These are phyloP conservation scores for Sebastes hubbsi DNA, from an alignment of 2,797 vertebrate genomes.

Conservation along the genomic window DNA sequence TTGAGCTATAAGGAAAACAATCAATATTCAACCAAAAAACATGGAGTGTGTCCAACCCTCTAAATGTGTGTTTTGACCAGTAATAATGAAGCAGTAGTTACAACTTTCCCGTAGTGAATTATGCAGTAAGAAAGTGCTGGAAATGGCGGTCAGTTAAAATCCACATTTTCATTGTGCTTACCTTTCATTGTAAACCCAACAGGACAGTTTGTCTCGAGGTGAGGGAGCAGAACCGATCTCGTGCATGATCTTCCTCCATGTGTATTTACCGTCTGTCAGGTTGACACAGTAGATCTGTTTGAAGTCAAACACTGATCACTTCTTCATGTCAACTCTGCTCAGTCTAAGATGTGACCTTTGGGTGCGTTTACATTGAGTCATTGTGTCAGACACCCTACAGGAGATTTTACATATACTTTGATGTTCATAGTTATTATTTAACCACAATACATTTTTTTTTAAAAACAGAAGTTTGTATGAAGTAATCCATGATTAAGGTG, in stretches of 20 bases:
- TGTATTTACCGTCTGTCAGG: conserved; percentile 86
- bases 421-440: not conserved
- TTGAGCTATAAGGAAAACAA: not conserved
- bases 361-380: not conserved
- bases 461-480: not conserved
- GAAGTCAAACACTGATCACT: conserved; percentile 59
- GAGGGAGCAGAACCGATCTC: conserved; percentile 87
- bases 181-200: conserved; percentile 90
- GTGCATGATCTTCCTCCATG: conserved; percentile 87
- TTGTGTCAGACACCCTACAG: not conserved
- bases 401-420: not conserved
- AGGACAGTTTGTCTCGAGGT: conserved; percentile 94
- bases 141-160: not conserved
- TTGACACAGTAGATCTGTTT: conserved; percentile 90
- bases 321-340: not conserved
- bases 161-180: conserved; percentile 26
- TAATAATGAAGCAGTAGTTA: not conserved
- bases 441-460: not conserved
- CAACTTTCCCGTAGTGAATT: not conserved
- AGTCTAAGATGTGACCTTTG: not conserved
- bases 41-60: no score
- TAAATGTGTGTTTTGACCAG: not conserved
- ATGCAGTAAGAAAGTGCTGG: no score
- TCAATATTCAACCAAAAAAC: no score
- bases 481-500: not conserved